These are phyloP conservation scores for Gnatocerus cornutus DNA, from an alignment of 2,888 invertebrate genomes.

Conservation along the genomic window DNA sequence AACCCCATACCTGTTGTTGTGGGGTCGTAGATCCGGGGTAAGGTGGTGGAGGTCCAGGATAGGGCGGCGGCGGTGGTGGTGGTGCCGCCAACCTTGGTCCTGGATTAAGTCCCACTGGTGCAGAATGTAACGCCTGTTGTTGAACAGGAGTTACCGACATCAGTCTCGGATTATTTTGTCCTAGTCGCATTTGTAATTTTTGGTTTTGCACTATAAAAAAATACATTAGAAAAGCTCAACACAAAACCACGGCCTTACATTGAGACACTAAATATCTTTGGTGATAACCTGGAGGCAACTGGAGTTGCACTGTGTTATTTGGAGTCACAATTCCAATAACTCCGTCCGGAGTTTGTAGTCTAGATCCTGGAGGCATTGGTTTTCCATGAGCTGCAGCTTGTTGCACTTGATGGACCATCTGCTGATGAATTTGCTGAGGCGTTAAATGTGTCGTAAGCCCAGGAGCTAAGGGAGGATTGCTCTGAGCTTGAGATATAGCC, in stretches of 20 bases:
- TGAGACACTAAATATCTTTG: slow-evolving; percentile 64
- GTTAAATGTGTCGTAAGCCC: slow-evolving; percentile 57
- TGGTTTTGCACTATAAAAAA: slow-evolving; percentile 61
- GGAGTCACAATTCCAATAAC: slow-evolving; percentile 79
- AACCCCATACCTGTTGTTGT: slow-evolving; percentile 54
- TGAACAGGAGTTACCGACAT: slow-evolving; percentile 53
- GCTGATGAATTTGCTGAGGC: slow-evolving; percentile 73
- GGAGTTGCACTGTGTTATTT: slow-evolving; percentile 76
- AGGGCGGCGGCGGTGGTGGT: slow-evolving; percentile 83
- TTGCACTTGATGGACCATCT: slow-evolving; percentile 77
- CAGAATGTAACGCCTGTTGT: slow-evolving; percentile 53
- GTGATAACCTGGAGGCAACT: slow-evolving; percentile 72
- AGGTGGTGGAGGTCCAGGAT: slow-evolving; percentile 81
- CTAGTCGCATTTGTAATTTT: slow-evolving; percentile 68
- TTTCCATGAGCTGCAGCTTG: slow-evolving; percentile 77
- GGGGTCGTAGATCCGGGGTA: slow-evolving; percentile 75
- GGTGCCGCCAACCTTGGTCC: slow-evolving; percentile 71
- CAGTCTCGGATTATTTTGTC: slow-evolving; percentile 61
- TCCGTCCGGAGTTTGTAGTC: slow-evolving; percentile 76
- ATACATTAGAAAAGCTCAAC: background rate
- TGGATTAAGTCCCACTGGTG: slow-evolving; percentile 68
- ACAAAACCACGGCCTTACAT: slow-evolving; percentile 49
- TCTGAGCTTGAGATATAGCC: slow-evolving; percentile 63
- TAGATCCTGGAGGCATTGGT: slow-evolving; percentile 74
- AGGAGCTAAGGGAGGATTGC: slow-evolving; percentile 48